A percentile compares a stretch with the other conserved stretches of the same genome.
Conservation (phyloP, 1,140 invertebrate species). For the Holcopasites calliopsidis region DNA sequence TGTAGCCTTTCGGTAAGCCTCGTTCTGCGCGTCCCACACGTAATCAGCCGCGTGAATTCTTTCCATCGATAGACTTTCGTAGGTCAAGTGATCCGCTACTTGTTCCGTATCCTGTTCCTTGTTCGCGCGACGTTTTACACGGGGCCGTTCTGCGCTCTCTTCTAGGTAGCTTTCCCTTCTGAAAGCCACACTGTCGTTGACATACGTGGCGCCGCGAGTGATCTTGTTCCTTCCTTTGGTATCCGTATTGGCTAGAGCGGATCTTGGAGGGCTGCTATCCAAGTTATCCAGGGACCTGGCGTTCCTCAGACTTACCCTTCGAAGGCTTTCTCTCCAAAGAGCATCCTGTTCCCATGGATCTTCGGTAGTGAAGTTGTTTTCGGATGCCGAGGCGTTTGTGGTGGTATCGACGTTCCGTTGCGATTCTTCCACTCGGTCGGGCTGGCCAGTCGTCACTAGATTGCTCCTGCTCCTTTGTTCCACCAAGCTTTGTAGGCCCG, state of each 20-base stretch:
- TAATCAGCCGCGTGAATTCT: slow-evolving; percentile 72
- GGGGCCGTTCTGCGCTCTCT: slow-evolving; percentile 43
- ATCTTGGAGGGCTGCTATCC: slow-evolving; percentile 78
- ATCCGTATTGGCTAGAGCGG: slow-evolving; percentile 22
- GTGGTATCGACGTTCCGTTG: background rate
- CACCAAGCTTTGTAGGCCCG: slow-evolving; percentile 73
- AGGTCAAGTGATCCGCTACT: slow-evolving; percentile 59
- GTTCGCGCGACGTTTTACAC: slow-evolving; percentile 54
- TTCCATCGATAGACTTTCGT: slow-evolving; percentile 73
- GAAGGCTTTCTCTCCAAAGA: slow-evolving; percentile 88
- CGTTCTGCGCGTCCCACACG: slow-evolving; percentile 78
- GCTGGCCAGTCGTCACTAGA: slow-evolving; percentile 26
- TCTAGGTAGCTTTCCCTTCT: slow-evolving; percentile 45
- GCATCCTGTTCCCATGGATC: slow-evolving; percentile 91
- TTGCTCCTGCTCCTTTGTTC: slow-evolving; percentile 66
- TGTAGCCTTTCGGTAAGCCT: slow-evolving; percentile 64
- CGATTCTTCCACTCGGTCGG: background rate
- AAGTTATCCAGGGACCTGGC: slow-evolving; percentile 90
- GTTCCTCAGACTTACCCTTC: slow-evolving; percentile 88
- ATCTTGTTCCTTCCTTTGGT: slow-evolving; percentile 77
- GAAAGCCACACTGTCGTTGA: slow-evolving; percentile 83
- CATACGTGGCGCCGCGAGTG: slow-evolving; percentile 86
- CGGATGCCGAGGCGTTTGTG: background rate
- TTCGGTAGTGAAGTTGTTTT: slow-evolving; percentile 78
- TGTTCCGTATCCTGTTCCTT: slow-evolving; percentile 61